Percentiles rank a stretch among this genome's conserved stretches.
Evolutionary conservation across 1,140 invertebrate genomes (phyloP).

Genomic region (Ctenoplectra terminalis): DNA sequence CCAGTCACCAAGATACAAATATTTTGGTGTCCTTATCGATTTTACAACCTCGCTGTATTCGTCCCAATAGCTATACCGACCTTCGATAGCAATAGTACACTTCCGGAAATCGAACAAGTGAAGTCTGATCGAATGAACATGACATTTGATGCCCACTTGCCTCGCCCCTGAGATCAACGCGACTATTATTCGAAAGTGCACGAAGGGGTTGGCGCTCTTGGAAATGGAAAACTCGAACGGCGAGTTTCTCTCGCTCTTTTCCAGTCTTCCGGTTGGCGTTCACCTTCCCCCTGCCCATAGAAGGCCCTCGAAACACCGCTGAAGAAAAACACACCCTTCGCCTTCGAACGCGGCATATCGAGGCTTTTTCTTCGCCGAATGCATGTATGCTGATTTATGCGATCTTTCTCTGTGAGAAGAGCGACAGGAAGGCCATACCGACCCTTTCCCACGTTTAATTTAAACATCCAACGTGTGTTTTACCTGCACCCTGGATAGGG

Average conservation of each 20-base stretch:
- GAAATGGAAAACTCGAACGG: slow-evolving; percentile 38
- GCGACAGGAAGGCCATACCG: slow-evolving; percentile 56
- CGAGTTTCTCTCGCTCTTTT: slow-evolving; percentile 35
- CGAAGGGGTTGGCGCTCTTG: slow-evolving; percentile 2
- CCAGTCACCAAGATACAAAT: too few relatives aligned
- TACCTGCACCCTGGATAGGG: slow-evolving; percentile 56
- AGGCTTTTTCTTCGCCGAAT: slow-evolving; percentile 78
- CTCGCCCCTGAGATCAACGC: not conserved
- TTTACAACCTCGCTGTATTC: too few relatives aligned
- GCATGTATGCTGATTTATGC: slow-evolving; percentile 82
- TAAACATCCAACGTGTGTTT: slow-evolving; percentile 60
- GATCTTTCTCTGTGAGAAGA: slow-evolving; percentile 72
- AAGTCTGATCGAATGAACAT: not conserved
- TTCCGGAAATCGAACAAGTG: not conserved
- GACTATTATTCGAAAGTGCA: slow-evolving; percentile 3
- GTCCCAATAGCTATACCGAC: not conserved
- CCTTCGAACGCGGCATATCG: slow-evolving; percentile 67
- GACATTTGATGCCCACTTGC: slow-evolving; percentile 37
- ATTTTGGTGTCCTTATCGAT: too few relatives aligned
- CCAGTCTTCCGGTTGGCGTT: too few relatives aligned
- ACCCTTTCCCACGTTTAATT: slow-evolving; percentile 76
- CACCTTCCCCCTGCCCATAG: slow-evolving; percentile 15
- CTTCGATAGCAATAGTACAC: too few relatives aligned
- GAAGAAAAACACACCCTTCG: slow-evolving; percentile 64
- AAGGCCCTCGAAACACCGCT: slow-evolving; percentile 45